These are phyloP conservation scores for Amphipyra tragopoginis DNA, from an alignment of 2,888 invertebrate genomes.

Conservation along the genomic window DNA sequence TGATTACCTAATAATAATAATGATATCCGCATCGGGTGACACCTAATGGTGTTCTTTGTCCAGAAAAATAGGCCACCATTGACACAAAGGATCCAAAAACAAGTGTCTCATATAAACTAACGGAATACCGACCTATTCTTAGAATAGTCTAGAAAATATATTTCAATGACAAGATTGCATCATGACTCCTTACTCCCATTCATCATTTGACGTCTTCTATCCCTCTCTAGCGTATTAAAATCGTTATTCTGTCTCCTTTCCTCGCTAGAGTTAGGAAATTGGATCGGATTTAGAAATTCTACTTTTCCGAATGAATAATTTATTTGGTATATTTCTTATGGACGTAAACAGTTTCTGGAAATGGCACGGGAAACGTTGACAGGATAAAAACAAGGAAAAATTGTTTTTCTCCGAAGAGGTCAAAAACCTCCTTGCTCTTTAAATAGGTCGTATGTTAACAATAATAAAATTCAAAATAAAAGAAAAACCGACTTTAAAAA, in stretches of 20 bases:
- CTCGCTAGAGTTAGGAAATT: conserved; percentile 29
- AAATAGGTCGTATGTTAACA: too few relatives aligned
- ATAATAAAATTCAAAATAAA: too few relatives aligned
- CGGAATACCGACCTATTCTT: conserved; percentile 19
- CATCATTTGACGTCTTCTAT: conserved; percentile 15
- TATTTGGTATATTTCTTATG: conserved; percentile 16
- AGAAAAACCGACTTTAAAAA: too few relatives aligned
- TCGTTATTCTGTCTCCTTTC: background rate
- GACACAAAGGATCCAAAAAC: conserved; percentile 8
- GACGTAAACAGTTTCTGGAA: conserved; percentile 34
- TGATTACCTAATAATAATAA: too few relatives aligned
- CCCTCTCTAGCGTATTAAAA: background rate
- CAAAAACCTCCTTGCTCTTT: too few relatives aligned
- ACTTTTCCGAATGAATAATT: conserved; percentile 38
- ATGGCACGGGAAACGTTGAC: background rate
- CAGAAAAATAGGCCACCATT: conserved; percentile 11
- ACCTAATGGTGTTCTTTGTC: too few relatives aligned
- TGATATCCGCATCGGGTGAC: too few relatives aligned
- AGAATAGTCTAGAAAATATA: conserved; percentile 24
- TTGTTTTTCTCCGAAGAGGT: too few relatives aligned
- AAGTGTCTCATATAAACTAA: conserved; percentile 19
- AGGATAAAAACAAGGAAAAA: conserved; percentile 7
- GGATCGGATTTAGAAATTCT: conserved; percentile 22
- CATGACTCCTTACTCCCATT: conserved; percentile 21
- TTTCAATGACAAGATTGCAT: conserved; percentile 45